Evolutionary conservation across 2,888 invertebrate species (phyloP), one percentile per base, ranked within the genome.

Genomic region (Spodoptera picta): DNA sequence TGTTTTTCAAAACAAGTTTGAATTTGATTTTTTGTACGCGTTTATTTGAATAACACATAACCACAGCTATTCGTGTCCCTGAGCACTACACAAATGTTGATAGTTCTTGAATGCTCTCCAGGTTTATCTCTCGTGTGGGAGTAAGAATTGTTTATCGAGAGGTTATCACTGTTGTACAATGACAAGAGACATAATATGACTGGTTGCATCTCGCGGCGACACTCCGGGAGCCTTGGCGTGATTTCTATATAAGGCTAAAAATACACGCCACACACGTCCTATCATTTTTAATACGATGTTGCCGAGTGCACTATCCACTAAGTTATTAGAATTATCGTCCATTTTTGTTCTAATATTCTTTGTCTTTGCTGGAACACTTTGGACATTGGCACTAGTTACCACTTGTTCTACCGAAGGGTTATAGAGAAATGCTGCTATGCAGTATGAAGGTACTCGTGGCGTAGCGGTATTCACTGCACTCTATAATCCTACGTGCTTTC

Each of bases 121-220:
- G 64, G 65, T 79, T 78, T 72, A 71, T 76, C 65, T 60, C 31
- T 41, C 49, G 24, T 70, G 71, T 75, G 60, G 48, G 65, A 75
- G 70, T 73, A 75, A 80, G 62, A 60, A 65, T 56, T 31, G 14
- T 83, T 85, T 88, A 90, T 88, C 87, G 71, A 73, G 70, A 85
- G 92, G 90, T 92, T 92, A 92, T 92, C 91, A 79, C 65, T 70
- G 69, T 79, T 71, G 76, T 67, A 71, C 65, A 61, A 71, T 79
- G 75, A 83, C 72, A 73, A 81, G 73, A 83, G 64, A 71, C 82
- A 75, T 80, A 72, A 81, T 73, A 80, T 78, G 71, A 85, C 82
- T 83, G 81, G 68, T 75, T 68, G 78, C 81, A 84, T 83, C 82
- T 83, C 67, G 60, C 73, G 60, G 60, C 73, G 60, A 70, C 82